phyloP scores from a whole-genome alignment of 2,888 invertebrate genomes.

The Scaptomyza parva region DNA sequence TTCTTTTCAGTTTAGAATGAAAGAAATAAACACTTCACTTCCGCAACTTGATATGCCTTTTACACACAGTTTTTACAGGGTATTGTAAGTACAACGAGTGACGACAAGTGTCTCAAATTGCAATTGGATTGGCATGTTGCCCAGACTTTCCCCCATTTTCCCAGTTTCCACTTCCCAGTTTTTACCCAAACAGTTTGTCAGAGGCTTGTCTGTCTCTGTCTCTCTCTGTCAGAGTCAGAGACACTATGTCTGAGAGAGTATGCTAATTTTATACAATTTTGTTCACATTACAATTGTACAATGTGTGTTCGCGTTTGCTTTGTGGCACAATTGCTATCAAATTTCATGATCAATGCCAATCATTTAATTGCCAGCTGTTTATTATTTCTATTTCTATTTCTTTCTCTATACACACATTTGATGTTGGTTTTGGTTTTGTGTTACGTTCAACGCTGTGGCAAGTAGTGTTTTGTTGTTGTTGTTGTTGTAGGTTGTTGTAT shows the following conservation, averaged over 20 bases:
- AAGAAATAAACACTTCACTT: too few species aligned
- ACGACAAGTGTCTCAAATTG: constrained; percentile 40
- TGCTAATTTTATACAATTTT: constrained; percentile 37
- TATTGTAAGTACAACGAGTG: neutral
- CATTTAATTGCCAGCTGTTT: constrained; percentile 69
- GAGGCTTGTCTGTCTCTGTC: too few species aligned
- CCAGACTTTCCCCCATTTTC: constrained; percentile 30
- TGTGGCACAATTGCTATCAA: constrained; percentile 72
- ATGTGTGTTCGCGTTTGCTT: neutral
- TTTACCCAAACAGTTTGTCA: too few species aligned
- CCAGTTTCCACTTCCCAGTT: too few species aligned
- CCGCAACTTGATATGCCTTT: too few species aligned
- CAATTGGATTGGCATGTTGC: constrained; percentile 69
- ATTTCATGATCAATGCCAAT: constrained; percentile 78
- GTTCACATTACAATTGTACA: too few species aligned
- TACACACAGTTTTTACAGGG: constrained; percentile 3
- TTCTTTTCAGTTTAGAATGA: too few species aligned
- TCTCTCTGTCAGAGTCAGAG: constrained; percentile 54
- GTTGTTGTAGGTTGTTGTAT: constrained; percentile 12
- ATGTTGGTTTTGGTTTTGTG: constrained; percentile 14
- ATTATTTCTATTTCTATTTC: neutral
- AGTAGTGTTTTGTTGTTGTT: constrained; percentile 17
- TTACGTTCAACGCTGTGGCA: constrained; percentile 5
- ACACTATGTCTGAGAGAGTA: constrained; percentile 57
- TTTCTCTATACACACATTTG: too few species aligned